These are phyloP conservation scores for Thereva nobilitata DNA, from an alignment of 2,888 invertebrate genomes.

Conservation along the genomic window DNA sequence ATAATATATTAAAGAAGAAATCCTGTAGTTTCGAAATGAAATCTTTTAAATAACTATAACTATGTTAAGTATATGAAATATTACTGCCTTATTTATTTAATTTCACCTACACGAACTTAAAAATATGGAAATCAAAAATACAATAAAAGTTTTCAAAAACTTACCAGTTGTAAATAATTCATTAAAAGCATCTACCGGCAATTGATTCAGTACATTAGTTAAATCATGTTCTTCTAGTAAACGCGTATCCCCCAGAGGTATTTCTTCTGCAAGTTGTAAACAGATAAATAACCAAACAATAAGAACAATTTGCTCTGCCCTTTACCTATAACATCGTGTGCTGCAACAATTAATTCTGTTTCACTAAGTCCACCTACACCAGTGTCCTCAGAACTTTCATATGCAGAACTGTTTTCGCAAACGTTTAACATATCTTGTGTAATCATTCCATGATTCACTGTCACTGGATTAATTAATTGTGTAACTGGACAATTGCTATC, in stretches of 20 bases:
- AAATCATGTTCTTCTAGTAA: slow-evolving; percentile 75
- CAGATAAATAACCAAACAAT: slow-evolving; percentile 15
- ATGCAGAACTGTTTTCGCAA: slow-evolving; percentile 66
- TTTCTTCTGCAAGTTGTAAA: slow-evolving; percentile 59
- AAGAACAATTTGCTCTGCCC: slow-evolving; percentile 2
- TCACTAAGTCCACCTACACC: slow-evolving; percentile 65
- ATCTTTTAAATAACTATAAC: too few species aligned
- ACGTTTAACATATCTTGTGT: slow-evolving; percentile 56
- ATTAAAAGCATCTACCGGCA: slow-evolving; percentile 81
- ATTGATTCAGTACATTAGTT: slow-evolving; percentile 75
- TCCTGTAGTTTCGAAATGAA: too few species aligned
- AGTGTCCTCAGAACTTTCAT: slow-evolving; percentile 68
- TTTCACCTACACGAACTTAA: too few species aligned
- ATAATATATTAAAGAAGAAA: too few species aligned
- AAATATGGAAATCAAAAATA: neutral
- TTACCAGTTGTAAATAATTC: slow-evolving; percentile 77
- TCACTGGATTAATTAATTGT: slow-evolving; percentile 36
- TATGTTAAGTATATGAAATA: too few species aligned
- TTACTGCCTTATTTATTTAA: too few species aligned
- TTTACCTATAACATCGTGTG: slow-evolving; percentile 57
- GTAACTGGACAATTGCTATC: slow-evolving; percentile 5
- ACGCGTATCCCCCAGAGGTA: slow-evolving; percentile 61
- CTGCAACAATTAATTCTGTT: slow-evolving; percentile 62
- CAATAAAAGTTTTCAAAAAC: slow-evolving; percentile 32
- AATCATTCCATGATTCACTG: slow-evolving; percentile 41